A percentile compares a stretch with the other conserved stretches of the same genome.
Conservation (phyloP, 2,797 vertebrate species). For the Buceros bicornis region DNA sequence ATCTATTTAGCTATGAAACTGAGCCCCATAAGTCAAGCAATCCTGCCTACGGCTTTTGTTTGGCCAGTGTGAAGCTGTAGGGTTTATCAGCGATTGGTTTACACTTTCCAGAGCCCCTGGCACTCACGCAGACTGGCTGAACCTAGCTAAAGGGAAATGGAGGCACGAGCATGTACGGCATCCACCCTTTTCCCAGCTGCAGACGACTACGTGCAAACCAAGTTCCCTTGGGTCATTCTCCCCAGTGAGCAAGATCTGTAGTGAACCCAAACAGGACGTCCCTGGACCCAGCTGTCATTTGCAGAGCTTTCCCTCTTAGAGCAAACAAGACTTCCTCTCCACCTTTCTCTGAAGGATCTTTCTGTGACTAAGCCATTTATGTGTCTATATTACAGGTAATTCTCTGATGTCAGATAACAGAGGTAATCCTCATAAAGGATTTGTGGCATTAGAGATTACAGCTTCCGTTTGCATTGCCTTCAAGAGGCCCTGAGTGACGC, state of each 20-base stretch:
- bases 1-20: not conserved
- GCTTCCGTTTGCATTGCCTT: slow-evolving; percentile 39
- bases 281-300: not conserved
- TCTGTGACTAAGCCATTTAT: slow-evolving; percentile 52
- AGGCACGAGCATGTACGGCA: not conserved
- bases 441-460: slow-evolving; percentile 52
- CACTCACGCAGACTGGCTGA: not conserved
- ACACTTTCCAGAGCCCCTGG: not conserved
- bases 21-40: not conserved
- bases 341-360: slow-evolving; percentile 9
- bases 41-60: not conserved
- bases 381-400: slow-evolving; percentile 61
- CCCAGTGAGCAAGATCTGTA: not conserved
- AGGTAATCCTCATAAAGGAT: slow-evolving; percentile 69
- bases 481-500: slow-evolving; percentile 44
- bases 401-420: slow-evolving; percentile 63
- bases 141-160: not conserved
- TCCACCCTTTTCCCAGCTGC: not conserved
- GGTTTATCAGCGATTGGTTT: not conserved
- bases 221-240: not conserved
- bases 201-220: not conserved
- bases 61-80: not conserved
- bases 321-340: not conserved
- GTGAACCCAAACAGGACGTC: not conserved
- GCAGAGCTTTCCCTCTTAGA: not conserved